Evolutionary conservation across 2,113 vertebrate genomes (phyloP).

Genomic region (Labeo catla): DNA sequence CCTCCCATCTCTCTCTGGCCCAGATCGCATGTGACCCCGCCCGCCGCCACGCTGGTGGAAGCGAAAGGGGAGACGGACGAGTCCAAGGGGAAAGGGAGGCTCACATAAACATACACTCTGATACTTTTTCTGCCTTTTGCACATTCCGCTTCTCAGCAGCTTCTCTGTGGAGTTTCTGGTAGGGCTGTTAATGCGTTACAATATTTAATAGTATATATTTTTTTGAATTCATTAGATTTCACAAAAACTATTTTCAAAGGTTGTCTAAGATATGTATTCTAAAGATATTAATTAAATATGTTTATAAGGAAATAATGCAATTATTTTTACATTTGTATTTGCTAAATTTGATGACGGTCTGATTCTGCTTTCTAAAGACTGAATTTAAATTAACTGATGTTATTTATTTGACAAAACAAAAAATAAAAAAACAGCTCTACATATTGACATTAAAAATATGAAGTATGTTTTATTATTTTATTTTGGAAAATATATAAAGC

Average conservation of each 20-base stretch:
- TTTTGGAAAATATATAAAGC: no score
- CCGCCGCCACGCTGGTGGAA: constrained; percentile 66
- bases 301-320: background rate
- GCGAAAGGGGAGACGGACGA: constrained; percentile 20
- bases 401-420: background rate
- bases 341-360: no score
- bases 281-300: background rate
- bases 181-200: background rate
- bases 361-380: no score
- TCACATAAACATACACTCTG: constrained; percentile 6
- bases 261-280: no score
- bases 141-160: background rate
- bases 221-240: background rate
- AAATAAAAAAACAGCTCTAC: background rate
- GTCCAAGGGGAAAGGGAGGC: background rate
- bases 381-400: no score
- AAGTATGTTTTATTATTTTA: background rate
- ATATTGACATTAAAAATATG: background rate
- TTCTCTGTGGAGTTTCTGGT: background rate
- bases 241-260: background rate
- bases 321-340: background rate
- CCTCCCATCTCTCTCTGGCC: constrained; percentile 63
- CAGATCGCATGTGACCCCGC: constrained; percentile 71
- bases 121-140: background rate
- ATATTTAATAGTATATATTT: background rate